A percentile compares a stretch with the other conserved stretches of the same genome.
Conservation (phyloP, 2,113 vertebrate genomes). For the Scopus umbretta region DNA sequence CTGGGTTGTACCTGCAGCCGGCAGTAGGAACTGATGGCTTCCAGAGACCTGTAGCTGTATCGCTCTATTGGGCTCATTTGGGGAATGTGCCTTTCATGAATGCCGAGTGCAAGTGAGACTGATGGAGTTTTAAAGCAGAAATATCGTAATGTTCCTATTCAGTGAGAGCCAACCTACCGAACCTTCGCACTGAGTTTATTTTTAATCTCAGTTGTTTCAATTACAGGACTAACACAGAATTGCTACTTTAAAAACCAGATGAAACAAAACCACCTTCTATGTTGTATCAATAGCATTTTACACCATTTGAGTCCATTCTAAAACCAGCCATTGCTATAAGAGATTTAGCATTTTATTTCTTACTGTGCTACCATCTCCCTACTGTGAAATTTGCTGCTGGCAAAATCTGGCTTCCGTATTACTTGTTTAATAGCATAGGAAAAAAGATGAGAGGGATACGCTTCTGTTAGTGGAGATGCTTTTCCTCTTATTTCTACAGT, state of each 20-base stretch:
- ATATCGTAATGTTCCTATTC: background rate
- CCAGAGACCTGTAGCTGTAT: background rate
- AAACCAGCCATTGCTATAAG: background rate
- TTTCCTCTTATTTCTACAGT: background rate
- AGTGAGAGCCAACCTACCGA: background rate
- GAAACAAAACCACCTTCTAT: background rate
- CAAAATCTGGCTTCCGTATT: background rate
- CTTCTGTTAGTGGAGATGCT: background rate
- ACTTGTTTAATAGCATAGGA: background rate
- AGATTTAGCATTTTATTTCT: background rate
- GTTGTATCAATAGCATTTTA: background rate
- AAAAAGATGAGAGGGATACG: background rate
- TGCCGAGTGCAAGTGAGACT: background rate
- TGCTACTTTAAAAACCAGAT: background rate
- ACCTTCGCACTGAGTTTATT: background rate
- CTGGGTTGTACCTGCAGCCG: background rate
- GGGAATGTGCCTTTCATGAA: background rate
- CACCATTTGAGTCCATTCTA: background rate
- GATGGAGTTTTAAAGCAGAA: conserved; percentile 25
- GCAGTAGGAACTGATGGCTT: background rate
- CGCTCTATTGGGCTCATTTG: background rate
- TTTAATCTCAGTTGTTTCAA: conserved; percentile 2
- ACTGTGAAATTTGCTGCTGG: background rate
- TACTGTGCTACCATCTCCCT: background rate
- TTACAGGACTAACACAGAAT: background rate